Conservation (phyloP, 2,797 vertebrate genomes). For the Pyrocephalus nanus region DNA sequence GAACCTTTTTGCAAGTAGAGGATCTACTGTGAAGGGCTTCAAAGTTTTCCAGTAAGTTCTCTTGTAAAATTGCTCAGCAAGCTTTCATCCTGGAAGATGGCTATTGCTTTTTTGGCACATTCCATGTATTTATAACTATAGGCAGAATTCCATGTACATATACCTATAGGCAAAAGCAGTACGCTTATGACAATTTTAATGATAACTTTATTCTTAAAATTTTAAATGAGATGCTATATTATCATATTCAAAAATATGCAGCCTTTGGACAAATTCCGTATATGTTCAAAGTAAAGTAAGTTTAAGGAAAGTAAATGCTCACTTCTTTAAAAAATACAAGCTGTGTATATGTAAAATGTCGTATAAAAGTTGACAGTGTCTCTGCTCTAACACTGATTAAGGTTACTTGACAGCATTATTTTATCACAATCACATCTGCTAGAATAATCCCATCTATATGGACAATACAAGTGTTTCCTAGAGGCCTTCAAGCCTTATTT, state of each 20-base stretch:
- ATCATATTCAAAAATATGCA: neutral
- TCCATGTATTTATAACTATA: neutral
- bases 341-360: neutral
- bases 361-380: neutral
- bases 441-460: neutral
- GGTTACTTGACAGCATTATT: neutral
- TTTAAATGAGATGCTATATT: neutral
- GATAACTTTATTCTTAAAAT: neutral
- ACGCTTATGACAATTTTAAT: neutral
- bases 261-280: neutral
- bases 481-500: neutral
- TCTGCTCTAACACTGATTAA: neutral
- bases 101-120: neutral
- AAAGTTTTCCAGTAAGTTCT: conserved; percentile 91
- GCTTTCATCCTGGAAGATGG: neutral
- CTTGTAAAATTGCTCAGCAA: neutral
- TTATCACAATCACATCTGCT: neutral
- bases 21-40: conserved; percentile 88
- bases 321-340: neutral
- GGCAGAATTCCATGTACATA: neutral
- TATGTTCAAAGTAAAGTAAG: neutral
- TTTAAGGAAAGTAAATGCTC: neutral
- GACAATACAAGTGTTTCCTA: neutral
- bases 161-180: neutral
- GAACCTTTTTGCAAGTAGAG: conserved; percentile 83